Base-by-base conservation (phyloP, 2,888 invertebrate species). In the Pseudanteris insignis region DNA sequence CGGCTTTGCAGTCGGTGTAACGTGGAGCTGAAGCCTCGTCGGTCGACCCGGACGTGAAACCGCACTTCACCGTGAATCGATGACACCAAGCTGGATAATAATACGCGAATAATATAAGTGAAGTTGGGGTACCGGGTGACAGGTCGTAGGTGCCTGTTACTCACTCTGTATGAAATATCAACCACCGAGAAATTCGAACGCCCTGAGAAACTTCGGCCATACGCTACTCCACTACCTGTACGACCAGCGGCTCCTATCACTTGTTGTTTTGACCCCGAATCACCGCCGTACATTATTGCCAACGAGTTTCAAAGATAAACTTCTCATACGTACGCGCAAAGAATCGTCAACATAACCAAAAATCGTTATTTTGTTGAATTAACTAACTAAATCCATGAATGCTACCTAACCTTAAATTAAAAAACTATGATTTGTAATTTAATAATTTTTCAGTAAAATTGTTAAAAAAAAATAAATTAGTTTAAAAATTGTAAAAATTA, bases 101-200 rank as follows among this genome's bases (percentile, higher is more conserved):
- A 71, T 68, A 68, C 65, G 69, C 53, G 67, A 72, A 74, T 73
- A 71, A 77, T 77, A 72, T 74, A 75, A 70, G 69, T 72, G 69
- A 72, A 64, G 70, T 69, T 70, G 68, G 72, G 70, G 63, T 64
- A 55, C 69, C 50, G 68, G 67, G 59, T 61, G 62, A 64, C 69
- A 64, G 63, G 62, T 66, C 63, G 64, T 65, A 69, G 70, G 66
- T 68, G 70, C 70, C 69, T 68, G 70, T 74, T 72, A 71, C 72
- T 65, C 69, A 62, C 69, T 77, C 70, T 79, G 79, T 80, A 79
- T 80, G 79, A 78, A 80, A 80, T 80, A 79, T 80, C 79, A 80
- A 80, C 77, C 79, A 78, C 75, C 76, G 68, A 77, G 80, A 78
- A 80, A 80, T 72, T 75, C 68, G 80, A 79, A 78, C 77, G 69